phyloP scores from a whole-genome alignment of 2,888 invertebrate genomes.

The Cyclophora punctaria region DNA sequence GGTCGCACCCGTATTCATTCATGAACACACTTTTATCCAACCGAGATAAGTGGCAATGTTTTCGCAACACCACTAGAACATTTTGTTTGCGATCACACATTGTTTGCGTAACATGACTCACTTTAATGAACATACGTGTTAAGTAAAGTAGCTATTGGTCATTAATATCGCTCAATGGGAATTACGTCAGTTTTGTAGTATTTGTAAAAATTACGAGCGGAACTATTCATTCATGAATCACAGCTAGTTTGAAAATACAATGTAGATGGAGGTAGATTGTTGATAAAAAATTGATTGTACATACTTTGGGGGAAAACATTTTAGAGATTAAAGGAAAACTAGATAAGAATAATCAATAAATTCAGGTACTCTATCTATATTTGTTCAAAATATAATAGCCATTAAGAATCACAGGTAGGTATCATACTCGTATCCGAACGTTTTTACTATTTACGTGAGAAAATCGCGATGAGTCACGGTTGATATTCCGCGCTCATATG shows the following conservation, averaged over 20 bases:
- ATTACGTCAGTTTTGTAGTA: slow-evolving; percentile 43
- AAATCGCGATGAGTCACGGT: slow-evolving; percentile 18
- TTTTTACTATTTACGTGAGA: background rate
- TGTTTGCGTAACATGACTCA: slow-evolving; percentile 47
- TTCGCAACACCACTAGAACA: slow-evolving; percentile 28
- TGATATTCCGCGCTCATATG: slow-evolving; percentile 11
- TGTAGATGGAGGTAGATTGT: no score
- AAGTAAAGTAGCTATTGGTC: slow-evolving; percentile 34
- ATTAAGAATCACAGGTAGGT: no score
- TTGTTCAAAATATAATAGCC: no score
- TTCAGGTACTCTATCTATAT: no score
- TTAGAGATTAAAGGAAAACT: no score
- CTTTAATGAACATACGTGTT: slow-evolving; percentile 29
- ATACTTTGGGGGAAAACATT: no score
- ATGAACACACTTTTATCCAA: slow-evolving; percentile 41
- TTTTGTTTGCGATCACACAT: slow-evolving; percentile 38
- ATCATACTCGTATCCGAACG: background rate
- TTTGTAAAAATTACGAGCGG: slow-evolving; percentile 1
- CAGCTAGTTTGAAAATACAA: no score
- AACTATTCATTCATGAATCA: background rate
- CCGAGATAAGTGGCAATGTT: slow-evolving; percentile 38
- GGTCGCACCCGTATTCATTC: slow-evolving; percentile 48
- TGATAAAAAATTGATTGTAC: no score
- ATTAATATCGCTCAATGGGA: slow-evolving; percentile 42
- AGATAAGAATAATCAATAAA: no score